Percentiles rank a stretch among this genome's conserved stretches.
Conservation (phyloP, 2,113 vertebrate species). For the Eudyptes chrysolophus region DNA sequence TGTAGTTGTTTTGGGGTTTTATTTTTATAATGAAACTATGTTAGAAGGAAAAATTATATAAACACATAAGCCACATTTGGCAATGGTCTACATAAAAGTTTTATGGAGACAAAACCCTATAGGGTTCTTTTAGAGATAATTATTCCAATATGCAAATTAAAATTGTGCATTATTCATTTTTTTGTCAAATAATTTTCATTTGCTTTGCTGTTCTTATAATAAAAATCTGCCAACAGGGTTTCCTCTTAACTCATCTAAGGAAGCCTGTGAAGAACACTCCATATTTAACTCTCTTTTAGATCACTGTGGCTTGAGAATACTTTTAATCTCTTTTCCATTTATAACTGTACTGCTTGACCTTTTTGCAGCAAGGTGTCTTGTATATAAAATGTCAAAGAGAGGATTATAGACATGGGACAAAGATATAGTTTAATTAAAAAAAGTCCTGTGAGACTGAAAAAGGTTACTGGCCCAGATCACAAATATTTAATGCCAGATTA, state of each 20-base stretch:
- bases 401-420: conserved; percentile 85
- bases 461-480: conserved; percentile 84
- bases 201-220: conserved; percentile 69
- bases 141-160: conserved; percentile 60
- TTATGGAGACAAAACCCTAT: conserved; percentile 37
- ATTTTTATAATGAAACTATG: conserved; percentile 62
- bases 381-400: conserved; percentile 87
- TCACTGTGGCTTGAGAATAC: conserved; percentile 82
- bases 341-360: conserved; percentile 86
- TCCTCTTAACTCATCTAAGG: conserved; percentile 68
- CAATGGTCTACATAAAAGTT: conserved; percentile 43
- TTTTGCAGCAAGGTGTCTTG: conserved; percentile 84
- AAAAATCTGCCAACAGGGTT: conserved; percentile 74
- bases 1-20: conserved; percentile 50
- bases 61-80: conserved; percentile 19
- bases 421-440: conserved; percentile 88
- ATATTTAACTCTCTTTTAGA: conserved; percentile 80
- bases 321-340: conserved; percentile 88
- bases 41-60: conserved; percentile 65
- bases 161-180: conserved; percentile 66
- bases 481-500: conserved; percentile 88
- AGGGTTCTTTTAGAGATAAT: conserved; percentile 52
- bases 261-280: conserved; percentile 73
- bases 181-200: conserved; percentile 69
- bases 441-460: conserved; percentile 82